Percentiles rank a stretch among this genome's conserved stretches.
These are phyloP conservation scores for Mormyrops attenuatus DNA, from an alignment of 2,797 vertebrate genomes.

Conservation along the genomic window DNA sequence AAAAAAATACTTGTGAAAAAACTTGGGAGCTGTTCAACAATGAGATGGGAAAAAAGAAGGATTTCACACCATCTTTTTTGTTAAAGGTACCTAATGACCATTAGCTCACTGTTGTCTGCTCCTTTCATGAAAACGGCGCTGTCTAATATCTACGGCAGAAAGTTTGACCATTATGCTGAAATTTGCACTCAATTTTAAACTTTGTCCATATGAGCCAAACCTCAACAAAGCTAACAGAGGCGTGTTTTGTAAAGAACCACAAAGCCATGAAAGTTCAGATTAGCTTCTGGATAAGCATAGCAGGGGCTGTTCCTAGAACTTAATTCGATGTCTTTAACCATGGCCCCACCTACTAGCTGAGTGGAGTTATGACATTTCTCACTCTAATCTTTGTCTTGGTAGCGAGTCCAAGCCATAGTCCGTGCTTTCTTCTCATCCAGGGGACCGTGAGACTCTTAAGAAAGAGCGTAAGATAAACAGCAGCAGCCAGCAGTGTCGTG, in stretches of 20 bases:
- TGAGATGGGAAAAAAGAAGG: neutral
- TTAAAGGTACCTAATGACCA: neutral
- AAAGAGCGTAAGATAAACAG: neutral
- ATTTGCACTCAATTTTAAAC: neutral
- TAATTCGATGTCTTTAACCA: neutral
- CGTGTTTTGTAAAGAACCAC: neutral
- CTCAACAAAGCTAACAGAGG: neutral
- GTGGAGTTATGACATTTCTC: neutral
- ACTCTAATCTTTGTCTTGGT: neutral
- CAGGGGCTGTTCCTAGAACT: neutral
- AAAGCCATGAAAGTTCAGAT: neutral
- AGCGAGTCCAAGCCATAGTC: neutral
- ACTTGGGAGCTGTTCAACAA: neutral
- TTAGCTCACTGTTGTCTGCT: neutral
- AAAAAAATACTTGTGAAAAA: neutral
- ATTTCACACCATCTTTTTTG: neutral
- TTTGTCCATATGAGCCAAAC: neutral
- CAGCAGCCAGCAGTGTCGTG: neutral
- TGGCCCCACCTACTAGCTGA: neutral
- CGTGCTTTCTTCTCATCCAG: neutral
- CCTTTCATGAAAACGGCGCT: neutral
- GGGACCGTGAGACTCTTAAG: neutral
- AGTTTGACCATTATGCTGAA: neutral
- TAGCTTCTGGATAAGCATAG: neutral
- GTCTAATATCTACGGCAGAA: neutral